A percentile compares a stretch with the other conserved stretches of the same genome.
These are phyloP conservation scores for Todus mexicanus DNA, from an alignment of 2,797 vertebrate species.

Conservation along the genomic window DNA sequence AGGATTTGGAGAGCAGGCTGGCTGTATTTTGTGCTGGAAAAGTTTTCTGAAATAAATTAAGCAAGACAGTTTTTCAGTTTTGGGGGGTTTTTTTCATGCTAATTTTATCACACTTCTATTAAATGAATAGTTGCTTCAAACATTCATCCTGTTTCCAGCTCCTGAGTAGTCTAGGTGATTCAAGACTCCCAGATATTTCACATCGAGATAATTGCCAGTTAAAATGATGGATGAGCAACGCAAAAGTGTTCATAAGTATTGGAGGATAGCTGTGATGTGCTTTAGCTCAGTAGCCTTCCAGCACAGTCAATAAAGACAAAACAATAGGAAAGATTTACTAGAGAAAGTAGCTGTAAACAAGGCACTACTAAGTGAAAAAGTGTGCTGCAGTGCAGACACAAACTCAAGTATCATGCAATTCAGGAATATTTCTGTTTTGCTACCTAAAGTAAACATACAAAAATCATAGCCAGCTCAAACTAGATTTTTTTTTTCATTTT, in stretches of 20 bases:
- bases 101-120: background rate
- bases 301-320: constrained; percentile 7
- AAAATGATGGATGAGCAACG: background rate
- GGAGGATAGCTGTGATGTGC: background rate
- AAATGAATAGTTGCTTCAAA: background rate
- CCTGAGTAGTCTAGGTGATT: background rate
- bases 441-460: background rate
- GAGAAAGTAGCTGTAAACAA: background rate
- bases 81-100: background rate
- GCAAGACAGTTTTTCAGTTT: background rate
- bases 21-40: background rate
- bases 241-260: background rate
- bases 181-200: background rate
- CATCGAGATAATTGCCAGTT: constrained; percentile 28
- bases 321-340: constrained; percentile 30
- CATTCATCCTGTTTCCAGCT: background rate
- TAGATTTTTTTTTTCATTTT: background rate
- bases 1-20: background rate
- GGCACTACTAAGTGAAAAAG: background rate
- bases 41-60: background rate
- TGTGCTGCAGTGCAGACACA: background rate
- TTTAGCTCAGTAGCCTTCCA: background rate
- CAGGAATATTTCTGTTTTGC: background rate
- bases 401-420: background rate
- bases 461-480: background rate